A percentile compares a stretch with the other conserved stretches of the same genome.
These are phyloP conservation scores for Percina caprodes DNA, from an alignment of 2,113 vertebrate species.

Conservation along the genomic window DNA sequence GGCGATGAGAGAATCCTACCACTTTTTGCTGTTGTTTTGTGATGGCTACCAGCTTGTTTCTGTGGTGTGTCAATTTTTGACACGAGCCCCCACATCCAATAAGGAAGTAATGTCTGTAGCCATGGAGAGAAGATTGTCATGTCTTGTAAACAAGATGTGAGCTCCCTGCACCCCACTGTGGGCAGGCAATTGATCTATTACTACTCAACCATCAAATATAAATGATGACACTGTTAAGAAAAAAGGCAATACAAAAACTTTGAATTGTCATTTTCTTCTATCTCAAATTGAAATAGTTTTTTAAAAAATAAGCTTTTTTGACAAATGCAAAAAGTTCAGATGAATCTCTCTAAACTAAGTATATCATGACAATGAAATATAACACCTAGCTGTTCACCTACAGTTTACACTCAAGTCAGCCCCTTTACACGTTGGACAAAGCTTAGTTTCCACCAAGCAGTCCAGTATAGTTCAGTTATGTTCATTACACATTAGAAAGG, in stretches of 20 bases:
- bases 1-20: no score
- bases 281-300: neutral
- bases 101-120: conserved; percentile 43
- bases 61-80: conserved; percentile 25
- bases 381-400: neutral
- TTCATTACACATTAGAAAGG: no score
- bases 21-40: conserved; percentile 4
- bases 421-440: no score
- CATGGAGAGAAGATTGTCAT: conserved; percentile 44
- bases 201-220: conserved; percentile 12
- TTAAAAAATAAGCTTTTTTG: neutral
- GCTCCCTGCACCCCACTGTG: conserved; percentile 36
- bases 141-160: conserved; percentile 49
- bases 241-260: conserved; percentile 20
- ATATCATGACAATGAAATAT: neutral
- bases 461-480: no score
- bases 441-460: no score
- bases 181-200: conserved; percentile 38
- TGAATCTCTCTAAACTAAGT: neutral
- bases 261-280: conserved; percentile 3
- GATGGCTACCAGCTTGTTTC: neutral
- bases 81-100: neutral
- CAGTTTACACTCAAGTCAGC: neutral
- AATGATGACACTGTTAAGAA: conserved; percentile 39
- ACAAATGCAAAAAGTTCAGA: neutral